Conservation (phyloP, 2,888 invertebrate genomes). For the Stegophylla sp. region DNA sequence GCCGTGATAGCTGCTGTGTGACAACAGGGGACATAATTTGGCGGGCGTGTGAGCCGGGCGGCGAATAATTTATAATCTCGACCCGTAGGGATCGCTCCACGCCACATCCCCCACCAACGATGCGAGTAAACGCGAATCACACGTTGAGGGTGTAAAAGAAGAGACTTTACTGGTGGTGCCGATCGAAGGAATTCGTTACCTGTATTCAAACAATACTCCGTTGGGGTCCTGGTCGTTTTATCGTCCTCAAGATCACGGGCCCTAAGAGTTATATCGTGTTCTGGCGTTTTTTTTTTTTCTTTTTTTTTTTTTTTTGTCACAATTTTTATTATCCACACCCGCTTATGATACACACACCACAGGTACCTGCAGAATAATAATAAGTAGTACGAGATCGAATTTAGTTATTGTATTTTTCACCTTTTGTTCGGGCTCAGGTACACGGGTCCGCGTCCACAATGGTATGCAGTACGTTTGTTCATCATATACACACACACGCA, state of each 20-base stretch:
- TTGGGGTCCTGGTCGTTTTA: not conserved
- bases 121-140: too few species aligned
- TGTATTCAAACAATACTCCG: not conserved
- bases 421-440: constrained; percentile 1
- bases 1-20: not conserved
- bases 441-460: not conserved
- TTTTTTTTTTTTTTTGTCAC: not conserved
- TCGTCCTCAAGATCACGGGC: not conserved
- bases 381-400: not conserved
- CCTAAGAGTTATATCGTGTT: not conserved
- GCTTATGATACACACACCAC: not conserved
- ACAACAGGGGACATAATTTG: too few species aligned
- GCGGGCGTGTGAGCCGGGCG: not conserved
- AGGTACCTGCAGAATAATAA: not conserved
- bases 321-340: not conserved
- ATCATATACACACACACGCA: too few species aligned
- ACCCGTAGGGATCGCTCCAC: not conserved
- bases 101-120: not conserved
- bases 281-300: not conserved
- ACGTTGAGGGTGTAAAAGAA: too few species aligned
- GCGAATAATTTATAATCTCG: too few species aligned
- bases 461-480: not conserved
- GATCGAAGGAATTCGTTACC: not conserved
- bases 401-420: constrained; percentile 3
- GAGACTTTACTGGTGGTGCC: not conserved